These are phyloP conservation scores for Parambassis ranga DNA, from an alignment of 2,797 vertebrate species.

Conservation along the genomic window DNA sequence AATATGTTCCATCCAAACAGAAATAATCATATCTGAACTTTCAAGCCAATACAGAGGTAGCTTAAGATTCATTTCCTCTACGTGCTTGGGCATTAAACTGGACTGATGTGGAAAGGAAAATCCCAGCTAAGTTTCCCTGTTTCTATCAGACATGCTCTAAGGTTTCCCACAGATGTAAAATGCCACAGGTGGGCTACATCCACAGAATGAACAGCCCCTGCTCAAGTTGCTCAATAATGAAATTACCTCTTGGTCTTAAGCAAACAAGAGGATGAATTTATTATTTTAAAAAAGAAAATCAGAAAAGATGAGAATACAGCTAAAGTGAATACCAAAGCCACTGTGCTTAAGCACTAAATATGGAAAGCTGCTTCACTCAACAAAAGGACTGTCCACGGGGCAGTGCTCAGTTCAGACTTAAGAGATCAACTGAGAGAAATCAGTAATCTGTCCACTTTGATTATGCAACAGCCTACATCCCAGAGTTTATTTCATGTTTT, in stretches of 20 bases:
- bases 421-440: too few species aligned
- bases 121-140: background rate
- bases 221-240: background rate
- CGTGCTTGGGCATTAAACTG: conserved; percentile 9
- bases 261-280: too few species aligned
- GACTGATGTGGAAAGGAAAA: conserved; percentile 10
- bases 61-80: conserved; percentile 6
- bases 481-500: too few species aligned
- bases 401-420: too few species aligned
- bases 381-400: too few species aligned
- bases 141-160: background rate
- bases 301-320: too few species aligned
- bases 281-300: too few species aligned
- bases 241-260: background rate
- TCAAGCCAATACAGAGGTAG: background rate
- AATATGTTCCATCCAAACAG: conserved; percentile 1
- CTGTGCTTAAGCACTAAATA: too few species aligned
- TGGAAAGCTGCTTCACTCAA: too few species aligned
- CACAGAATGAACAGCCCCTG: background rate
- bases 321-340: too few species aligned
- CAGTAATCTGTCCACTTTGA: too few species aligned
- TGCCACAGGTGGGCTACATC: background rate
- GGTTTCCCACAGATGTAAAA: background rate
- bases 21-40: background rate
- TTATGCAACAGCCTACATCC: too few species aligned